Evolutionary conservation across 2,888 invertebrate genomes (phyloP).

Genomic region (Incurvaria masculella): DNA sequence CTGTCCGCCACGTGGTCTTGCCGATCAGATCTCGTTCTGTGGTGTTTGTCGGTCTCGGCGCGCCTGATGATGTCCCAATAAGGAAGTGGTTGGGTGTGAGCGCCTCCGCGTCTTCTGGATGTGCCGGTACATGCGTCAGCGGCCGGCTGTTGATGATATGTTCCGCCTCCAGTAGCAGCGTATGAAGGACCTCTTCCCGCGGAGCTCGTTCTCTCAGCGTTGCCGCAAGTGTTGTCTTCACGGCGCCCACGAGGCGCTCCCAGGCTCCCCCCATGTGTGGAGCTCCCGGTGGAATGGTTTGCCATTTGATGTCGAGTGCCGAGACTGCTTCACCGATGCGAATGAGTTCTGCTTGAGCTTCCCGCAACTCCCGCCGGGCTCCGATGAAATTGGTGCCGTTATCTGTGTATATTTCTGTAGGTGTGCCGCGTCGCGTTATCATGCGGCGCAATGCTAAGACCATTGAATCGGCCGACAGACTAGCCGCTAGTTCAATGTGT

Average conservation of each 20-base stretch:
- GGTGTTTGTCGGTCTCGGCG: not conserved
- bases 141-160: not conserved
- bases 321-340: slow-evolving; percentile 3
- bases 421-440: slow-evolving; percentile 14
- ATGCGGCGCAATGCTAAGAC: slow-evolving; percentile 13
- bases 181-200: not conserved
- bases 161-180: slow-evolving; percentile 3
- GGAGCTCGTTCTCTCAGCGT: not conserved
- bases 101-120: slow-evolving; percentile 1
- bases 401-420: slow-evolving; percentile 11
- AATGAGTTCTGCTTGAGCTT: not conserved
- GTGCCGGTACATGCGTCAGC: not conserved
- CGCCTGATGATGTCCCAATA: not conserved
- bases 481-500: too few species aligned
- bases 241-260: slow-evolving; percentile 2
- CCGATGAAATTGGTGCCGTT: slow-evolving; percentile 12
- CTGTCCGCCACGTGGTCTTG: slow-evolving; percentile 1
- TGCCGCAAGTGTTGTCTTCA: slow-evolving; percentile 1
- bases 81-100: slow-evolving; percentile 4
- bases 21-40: not conserved
- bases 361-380: slow-evolving; percentile 1
- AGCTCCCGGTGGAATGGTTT: too few species aligned
- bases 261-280: not conserved
- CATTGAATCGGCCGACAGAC: too few species aligned
- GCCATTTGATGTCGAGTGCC: not conserved